Conservation (phyloP, 2,797 vertebrate species). For the Gallinago nigripennis region DNA sequence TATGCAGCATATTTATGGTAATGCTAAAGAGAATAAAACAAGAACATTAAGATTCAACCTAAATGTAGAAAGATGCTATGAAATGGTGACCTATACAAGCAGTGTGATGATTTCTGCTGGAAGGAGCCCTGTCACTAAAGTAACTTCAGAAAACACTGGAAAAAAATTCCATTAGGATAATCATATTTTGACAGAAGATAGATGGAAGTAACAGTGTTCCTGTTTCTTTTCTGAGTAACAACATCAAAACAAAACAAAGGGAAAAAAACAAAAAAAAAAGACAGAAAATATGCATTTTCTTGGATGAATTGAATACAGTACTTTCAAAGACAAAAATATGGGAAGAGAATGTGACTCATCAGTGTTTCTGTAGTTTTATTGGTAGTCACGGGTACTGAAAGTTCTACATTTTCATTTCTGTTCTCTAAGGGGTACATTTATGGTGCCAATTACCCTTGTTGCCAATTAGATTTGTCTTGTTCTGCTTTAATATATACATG, state of each 20-base stretch:
- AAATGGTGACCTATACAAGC: background rate
- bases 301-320: background rate
- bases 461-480: background rate
- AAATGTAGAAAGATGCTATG: background rate
- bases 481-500: background rate
- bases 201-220: background rate
- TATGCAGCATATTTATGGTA: background rate
- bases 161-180: background rate
- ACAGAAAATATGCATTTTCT: background rate
- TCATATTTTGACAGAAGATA: background rate
- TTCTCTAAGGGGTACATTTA: background rate
- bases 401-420: background rate
- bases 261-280: background rate
- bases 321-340: background rate
- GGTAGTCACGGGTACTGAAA: background rate
- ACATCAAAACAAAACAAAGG: background rate
- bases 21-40: background rate
- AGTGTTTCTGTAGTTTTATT: background rate
- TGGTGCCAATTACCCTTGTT: background rate
- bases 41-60: background rate
- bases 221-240: background rate
- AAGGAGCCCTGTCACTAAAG: background rate
- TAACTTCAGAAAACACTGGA: background rate
- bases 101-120: background rate
- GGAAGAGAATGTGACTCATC: background rate